A percentile compares a stretch with the other conserved stretches of the same genome.
Evolutionary conservation across 2,113 vertebrate genomes (phyloP).

Genomic region (Chaetura pelagica): DNA sequence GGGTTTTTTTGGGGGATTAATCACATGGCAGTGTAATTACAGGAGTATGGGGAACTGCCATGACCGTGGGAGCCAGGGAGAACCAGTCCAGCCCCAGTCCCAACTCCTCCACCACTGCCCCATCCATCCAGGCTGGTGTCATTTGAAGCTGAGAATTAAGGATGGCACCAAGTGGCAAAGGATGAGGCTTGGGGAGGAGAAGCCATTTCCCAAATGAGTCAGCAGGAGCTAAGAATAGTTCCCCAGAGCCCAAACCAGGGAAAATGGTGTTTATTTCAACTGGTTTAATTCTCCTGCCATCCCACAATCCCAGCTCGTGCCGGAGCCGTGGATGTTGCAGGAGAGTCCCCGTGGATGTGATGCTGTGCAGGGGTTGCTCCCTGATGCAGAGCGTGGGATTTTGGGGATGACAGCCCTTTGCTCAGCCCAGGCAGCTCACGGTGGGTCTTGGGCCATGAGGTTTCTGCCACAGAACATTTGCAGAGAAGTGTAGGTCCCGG

Average conservation of each 20-base stretch:
- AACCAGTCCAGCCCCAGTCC: fast-evolving
- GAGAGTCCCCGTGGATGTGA: neutral
- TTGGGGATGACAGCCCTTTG: fast-evolving
- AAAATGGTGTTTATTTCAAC: neutral
- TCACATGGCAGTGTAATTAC: fast-evolving
- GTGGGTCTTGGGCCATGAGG: fast-evolving
- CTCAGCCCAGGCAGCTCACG: neutral
- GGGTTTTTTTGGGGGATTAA: neutral
- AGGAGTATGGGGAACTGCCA: neutral
- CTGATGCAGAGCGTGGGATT: fast-evolving
- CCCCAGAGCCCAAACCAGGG: neutral
- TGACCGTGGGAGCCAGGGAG: neutral
- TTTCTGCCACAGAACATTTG: fast-evolving
- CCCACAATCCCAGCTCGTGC: neutral
- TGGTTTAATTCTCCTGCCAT: fast-evolving
- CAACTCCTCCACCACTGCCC: neutral
- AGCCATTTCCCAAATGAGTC: conserved; percentile 32
- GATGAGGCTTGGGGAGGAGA: neutral
- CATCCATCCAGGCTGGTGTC: neutral
- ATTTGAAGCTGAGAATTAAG: neutral
- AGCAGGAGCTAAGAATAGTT: conserved; percentile 1
- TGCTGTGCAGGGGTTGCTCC: neutral
- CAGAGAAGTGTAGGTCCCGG: neutral
- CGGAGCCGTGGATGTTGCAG: fast-evolving
- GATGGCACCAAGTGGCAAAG: neutral